Base-by-base conservation (phyloP, 2,888 invertebrate genomes). In the Synergus umbraculus region DNA sequence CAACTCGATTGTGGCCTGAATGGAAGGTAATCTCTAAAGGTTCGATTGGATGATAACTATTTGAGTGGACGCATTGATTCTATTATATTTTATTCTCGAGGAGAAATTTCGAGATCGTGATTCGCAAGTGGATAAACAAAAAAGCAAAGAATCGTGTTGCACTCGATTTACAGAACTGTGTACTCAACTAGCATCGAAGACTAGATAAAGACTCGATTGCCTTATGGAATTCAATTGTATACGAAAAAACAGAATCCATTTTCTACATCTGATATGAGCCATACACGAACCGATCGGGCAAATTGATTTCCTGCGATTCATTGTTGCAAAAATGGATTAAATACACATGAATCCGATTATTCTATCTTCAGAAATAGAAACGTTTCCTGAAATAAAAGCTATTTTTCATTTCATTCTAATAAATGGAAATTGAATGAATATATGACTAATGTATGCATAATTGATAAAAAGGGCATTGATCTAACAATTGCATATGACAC, bases 51-150 rank as follows among this genome's bases (percentile, higher is more conserved):
- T 29, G 41, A 73, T 73, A 15, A 54, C 49, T 73, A 37, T 73
- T 73, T 73, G n/a, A 54, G 37, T 73, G 73, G 49, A 54, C 37
- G 29, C 73, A 54, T 54, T 73, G 37, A 73, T 73, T 73, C 49
- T 54, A 73, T 54, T 73, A 73, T 73, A 73, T 73, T 41, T n/a
- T 54, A 37, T 49, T 73, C 49, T 73, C 1, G 9, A 15, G 54
- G 73, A 54, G 73, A 73, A 73, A 73, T 73, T 73, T 73, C 54
- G 37, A 73, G 73, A 73, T 73, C 73, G 73, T 73, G 73, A 73
- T 73, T 41, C 37, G 69, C 54, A 15, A 73, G 49, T 49, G 49
- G 69, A 49, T 73, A 49, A 37, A 46, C 46, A 69, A 73, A 65
- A 41, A 65, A 54, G 37, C 73, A 73, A 37, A 73, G 54, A 54